Conservation (phyloP, 2,888 invertebrate species). For the Sinhomidia bicolor region DNA sequence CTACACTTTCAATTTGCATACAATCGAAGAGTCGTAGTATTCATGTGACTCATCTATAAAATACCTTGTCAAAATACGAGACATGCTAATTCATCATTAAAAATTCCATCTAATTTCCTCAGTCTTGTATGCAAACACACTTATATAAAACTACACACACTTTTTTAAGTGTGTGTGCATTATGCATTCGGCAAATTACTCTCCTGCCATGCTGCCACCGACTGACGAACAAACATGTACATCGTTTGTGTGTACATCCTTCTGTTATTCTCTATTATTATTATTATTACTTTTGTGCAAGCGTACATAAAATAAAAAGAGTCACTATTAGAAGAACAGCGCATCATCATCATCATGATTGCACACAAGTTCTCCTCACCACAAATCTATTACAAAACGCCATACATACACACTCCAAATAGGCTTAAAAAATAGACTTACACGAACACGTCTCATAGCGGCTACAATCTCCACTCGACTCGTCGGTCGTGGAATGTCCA, state of each 20-base stretch:
- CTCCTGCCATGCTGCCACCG: too few species aligned
- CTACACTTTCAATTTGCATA: slow-evolving; percentile 1
- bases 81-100: slow-evolving; percentile 33
- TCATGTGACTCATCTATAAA: slow-evolving; percentile 26
- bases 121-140: neutral
- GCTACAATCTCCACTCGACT: slow-evolving; percentile 99
- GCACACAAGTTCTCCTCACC: too few species aligned
- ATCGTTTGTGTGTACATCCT: too few species aligned
- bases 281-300: too few species aligned
- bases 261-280: too few species aligned
- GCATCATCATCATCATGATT: too few species aligned
- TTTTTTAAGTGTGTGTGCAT: neutral
- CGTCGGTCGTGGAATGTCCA: slow-evolving; percentile 98
- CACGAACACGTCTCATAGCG: slow-evolving; percentile 98
- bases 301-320: too few species aligned
- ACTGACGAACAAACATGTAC: too few species aligned
- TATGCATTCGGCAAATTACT: neutral
- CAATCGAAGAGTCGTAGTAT: neutral
- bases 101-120: slow-evolving; percentile 22
- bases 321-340: too few species aligned
- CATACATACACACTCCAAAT: neutral
- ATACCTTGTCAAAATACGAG: slow-evolving; percentile 35
- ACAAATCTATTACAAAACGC: neutral
- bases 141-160: too few species aligned
- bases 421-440: slow-evolving; percentile 83